phyloP scores from a whole-genome alignment of 35 echinoderm and acorn worm genomes.

The Ophioderma brevispina region DNA sequence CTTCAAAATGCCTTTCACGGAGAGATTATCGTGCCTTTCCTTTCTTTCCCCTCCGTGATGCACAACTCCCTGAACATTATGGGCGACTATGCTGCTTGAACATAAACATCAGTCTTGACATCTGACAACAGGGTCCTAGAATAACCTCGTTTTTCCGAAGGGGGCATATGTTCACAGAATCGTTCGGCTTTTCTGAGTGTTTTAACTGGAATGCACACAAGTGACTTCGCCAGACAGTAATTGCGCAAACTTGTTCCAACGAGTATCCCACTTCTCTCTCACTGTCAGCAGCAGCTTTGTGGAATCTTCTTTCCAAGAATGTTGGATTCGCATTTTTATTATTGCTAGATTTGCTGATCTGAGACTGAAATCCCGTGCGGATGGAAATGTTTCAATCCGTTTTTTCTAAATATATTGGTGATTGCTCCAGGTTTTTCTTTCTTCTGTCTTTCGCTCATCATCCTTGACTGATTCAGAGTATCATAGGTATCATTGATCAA shows the following conservation, averaged over 20 bases:
- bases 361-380: too few species aligned
- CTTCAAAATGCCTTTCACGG: neutral
- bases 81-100: constrained; percentile 43
- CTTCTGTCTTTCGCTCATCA: too few species aligned
- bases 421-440: too few species aligned
- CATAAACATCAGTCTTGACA: neutral
- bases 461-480: too few species aligned
- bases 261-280: neutral
- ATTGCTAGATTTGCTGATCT: too few species aligned
- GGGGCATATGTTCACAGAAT: neutral
- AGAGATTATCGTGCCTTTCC: neutral
- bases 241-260: neutral
- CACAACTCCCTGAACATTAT: constrained; percentile 2
- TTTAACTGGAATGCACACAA: neutral
- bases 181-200: constrained; percentile 42
- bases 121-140: neutral
- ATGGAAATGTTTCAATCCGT: too few species aligned
- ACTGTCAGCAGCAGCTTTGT: too few species aligned
- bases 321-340: too few species aligned
- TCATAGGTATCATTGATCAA: too few species aligned
- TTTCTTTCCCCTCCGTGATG: neutral
- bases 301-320: too few species aligned
- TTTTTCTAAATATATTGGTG: too few species aligned
- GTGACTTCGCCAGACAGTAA: neutral
- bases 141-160: neutral